Conservation (phyloP, 2,113 vertebrate genomes). For the Ochotona princeps region DNA sequence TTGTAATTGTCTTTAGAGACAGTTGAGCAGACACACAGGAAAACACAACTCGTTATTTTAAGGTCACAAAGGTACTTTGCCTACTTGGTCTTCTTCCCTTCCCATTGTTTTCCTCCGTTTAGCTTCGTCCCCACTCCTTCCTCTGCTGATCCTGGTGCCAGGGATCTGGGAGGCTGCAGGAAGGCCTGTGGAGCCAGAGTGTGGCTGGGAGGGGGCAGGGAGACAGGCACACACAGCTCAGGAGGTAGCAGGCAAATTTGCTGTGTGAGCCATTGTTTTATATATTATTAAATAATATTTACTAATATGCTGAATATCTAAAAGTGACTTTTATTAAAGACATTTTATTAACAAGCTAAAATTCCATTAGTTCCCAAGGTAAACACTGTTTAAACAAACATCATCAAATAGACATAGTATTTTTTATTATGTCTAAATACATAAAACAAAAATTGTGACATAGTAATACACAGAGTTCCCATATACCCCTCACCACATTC, state of each 20-base stretch:
- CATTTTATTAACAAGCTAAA: constrained; percentile 17
- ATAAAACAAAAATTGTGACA: too few relatives aligned
- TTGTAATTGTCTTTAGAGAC: constrained; percentile 73
- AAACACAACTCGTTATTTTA: constrained; percentile 78
- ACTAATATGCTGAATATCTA: not conserved
- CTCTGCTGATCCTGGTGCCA: constrained; percentile 76
- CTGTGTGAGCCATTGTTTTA: not conserved
- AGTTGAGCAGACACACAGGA: constrained; percentile 79
- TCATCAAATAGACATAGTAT: too few relatives aligned
- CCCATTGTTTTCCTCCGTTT: constrained; percentile 76
- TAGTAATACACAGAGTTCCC: too few relatives aligned
- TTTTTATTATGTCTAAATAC: too few relatives aligned
- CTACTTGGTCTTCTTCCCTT: constrained; percentile 79
- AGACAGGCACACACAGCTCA: not conserved
- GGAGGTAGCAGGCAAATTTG: not conserved
- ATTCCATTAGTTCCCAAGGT: not conserved
- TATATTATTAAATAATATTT: not conserved
- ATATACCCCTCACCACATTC: too few relatives aligned
- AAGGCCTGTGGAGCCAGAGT: constrained; percentile 58
- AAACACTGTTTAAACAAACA: constrained; percentile 34
- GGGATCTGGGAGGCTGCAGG: constrained; percentile 63
- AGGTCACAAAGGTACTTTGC: constrained; percentile 73
- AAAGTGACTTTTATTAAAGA: not conserved
- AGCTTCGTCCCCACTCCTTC: constrained; percentile 76
- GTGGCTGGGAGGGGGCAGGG: constrained; percentile 36